These are phyloP conservation scores for Cecidostiba fungosa DNA, from an alignment of 2,888 invertebrate species.

Conservation along the genomic window DNA sequence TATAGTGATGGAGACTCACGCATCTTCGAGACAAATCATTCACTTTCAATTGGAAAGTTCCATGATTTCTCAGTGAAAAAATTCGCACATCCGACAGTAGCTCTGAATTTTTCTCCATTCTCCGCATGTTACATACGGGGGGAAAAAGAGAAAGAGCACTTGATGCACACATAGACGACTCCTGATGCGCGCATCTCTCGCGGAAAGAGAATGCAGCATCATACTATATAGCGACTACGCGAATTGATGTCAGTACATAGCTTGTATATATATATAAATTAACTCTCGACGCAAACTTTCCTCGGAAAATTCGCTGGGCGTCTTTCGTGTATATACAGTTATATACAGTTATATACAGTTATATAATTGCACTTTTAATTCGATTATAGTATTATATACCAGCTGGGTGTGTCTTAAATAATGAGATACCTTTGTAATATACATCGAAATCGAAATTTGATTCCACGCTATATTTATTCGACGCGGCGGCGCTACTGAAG, in stretches of 20 bases:
- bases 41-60: conserved; percentile 31
- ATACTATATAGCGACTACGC: not conserved
- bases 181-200: not conserved
- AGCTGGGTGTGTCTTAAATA: not conserved
- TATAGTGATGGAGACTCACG: not conserved
- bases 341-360: not conserved
- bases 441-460: not conserved
- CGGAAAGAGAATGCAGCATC: conserved; percentile 15
- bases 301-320: not conserved
- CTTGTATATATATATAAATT: too few relatives aligned
- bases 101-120: conserved; percentile 8
- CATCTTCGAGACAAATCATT: conserved; percentile 12
- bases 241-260: not conserved
- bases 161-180: too few relatives aligned
- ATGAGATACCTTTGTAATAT: not conserved
- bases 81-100: not conserved
- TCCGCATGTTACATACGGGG: not conserved
- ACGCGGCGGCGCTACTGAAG: not conserved
- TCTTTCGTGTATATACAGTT: too few relatives aligned
- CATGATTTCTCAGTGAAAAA: not conserved
- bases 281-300: conserved; percentile 5
- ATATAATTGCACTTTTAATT: not conserved
- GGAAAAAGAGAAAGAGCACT: not conserved
- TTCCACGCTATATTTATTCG: not conserved
- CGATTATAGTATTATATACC: not conserved